These are phyloP conservation scores for Andrena fulva DNA, from an alignment of 2,888 invertebrate species.

Conservation along the genomic window DNA sequence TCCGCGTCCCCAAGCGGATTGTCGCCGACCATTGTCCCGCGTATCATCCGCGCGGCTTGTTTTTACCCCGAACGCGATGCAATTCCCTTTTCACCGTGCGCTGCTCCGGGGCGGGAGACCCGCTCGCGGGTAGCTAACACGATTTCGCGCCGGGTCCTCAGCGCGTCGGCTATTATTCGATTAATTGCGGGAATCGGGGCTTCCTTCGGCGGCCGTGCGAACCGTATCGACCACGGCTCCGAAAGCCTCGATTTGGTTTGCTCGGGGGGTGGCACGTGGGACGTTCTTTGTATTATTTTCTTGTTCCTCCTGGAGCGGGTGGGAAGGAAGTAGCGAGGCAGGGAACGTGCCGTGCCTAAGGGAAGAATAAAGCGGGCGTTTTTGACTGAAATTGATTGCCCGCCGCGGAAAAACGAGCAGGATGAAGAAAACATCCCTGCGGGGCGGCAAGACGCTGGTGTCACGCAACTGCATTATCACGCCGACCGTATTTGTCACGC, in stretches of 20 bases:
- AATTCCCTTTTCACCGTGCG: slow-evolving; percentile 15
- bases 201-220: not conserved
- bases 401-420: slow-evolving; percentile 34
- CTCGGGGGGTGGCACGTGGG: not conserved
- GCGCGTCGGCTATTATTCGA: slow-evolving; percentile 3
- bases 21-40: not conserved
- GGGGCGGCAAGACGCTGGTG: slow-evolving; percentile 45
- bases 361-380: slow-evolving; percentile 38
- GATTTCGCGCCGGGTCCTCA: not conserved
- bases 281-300: slow-evolving; percentile 6
- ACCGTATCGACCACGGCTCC: not conserved
- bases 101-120: not conserved
- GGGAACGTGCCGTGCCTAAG: slow-evolving; percentile 16
- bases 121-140: not conserved
- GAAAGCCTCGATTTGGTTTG: not conserved
- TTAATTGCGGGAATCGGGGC: slow-evolving; percentile 3
- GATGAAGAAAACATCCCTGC: slow-evolving; percentile 54
- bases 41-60: not conserved
- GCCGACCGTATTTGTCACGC: slow-evolving; percentile 71
- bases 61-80: not conserved
- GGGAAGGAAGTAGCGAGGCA: not conserved
- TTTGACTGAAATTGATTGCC: slow-evolving; percentile 66
- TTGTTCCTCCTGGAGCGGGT: not conserved
- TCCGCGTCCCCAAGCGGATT: not conserved
- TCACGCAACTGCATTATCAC: slow-evolving; percentile 73